These are phyloP conservation scores for Hydrophis major DNA, from an alignment of 2,797 vertebrate species.

Conservation along the genomic window DNA sequence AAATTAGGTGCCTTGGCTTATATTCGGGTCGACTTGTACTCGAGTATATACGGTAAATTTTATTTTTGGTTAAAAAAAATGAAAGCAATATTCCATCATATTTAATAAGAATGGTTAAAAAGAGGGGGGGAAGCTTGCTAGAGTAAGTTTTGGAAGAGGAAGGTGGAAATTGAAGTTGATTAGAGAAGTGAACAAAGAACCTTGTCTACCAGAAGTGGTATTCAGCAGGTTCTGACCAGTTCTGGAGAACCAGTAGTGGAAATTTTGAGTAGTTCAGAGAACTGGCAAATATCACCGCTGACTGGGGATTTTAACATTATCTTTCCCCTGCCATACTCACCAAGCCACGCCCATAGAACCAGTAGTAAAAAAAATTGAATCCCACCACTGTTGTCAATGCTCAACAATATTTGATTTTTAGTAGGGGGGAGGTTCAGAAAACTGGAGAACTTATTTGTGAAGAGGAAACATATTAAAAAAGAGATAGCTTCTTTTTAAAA, in stretches of 20 bases:
- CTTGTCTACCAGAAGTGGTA: too few relatives aligned
- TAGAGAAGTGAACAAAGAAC: background rate
- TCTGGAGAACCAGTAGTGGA: too few relatives aligned
- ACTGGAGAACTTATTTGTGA: background rate
- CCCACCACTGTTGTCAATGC: too few relatives aligned
- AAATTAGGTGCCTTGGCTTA: too few relatives aligned
- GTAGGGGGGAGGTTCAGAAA: background rate
- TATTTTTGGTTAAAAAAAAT: background rate
- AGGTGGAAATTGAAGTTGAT: background rate
- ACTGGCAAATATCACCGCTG: too few relatives aligned
- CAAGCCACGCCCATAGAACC: too few relatives aligned
- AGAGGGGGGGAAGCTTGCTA: background rate
- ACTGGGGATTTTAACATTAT: too few relatives aligned
- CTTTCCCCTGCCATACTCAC: too few relatives aligned
- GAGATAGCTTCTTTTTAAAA: background rate
- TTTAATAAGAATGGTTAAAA: background rate
- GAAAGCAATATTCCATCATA: background rate
- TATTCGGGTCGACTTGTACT: too few relatives aligned
- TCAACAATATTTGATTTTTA: background rate
- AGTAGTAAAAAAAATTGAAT: too few relatives aligned
- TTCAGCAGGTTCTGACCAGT: too few relatives aligned
- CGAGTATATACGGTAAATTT: background rate
- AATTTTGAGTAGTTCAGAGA: too few relatives aligned
- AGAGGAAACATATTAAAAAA: background rate
- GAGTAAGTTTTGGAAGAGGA: background rate